Evolutionary conservation across 1,140 invertebrate genomes (phyloP), one percentile per base, ranked within the genome.

Genomic region (Probaryconus sp.): DNA sequence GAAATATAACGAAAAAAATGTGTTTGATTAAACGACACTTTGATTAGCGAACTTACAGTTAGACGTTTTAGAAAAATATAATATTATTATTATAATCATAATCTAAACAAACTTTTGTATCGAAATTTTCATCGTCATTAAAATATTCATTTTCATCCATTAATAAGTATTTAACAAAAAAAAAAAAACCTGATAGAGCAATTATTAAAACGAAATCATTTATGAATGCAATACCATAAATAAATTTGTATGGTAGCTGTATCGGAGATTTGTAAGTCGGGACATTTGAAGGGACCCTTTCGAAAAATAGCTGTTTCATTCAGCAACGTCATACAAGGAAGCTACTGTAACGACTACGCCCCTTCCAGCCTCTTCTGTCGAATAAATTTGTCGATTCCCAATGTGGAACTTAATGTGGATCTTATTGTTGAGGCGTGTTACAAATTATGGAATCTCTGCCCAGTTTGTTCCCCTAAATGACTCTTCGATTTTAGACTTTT

Each of bases 401-500:
- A 60, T 80, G n/a, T n/a, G n/a, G 60, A 68, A 48, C 77, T 65
- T 79, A 80, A 83, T 76, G 71, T 64, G 60, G 67, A 77, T 68
- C 69, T 56, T 79, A 81, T 82, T 74, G 72, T 81, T 28, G 51
- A 65, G 76, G 78, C 65, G 73, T 76, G 77, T 65, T 55, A 16
- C 21, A 42, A 21, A 7, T 38, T 31, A 65, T 24, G n/a, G 16
- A 30, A 35, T 21, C 14, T 24, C 18, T 18, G 21, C 50, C 10
- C n/a, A 3, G 10, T 30, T 18, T 30, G 24, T 26, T 11, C 14
- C 16, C 14, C 42, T 40, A 40, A 33, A 48, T 16, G 5, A 24
- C 16, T 16, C 26, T 10, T 6, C 33, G 16, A 31, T 5, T 31
- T 60, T 33, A 33, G 28, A 58, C 20, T 38, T 42, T 4, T 24